These are phyloP conservation scores for Poecilia gillii DNA, from an alignment of 2,797 vertebrate genomes.

Conservation along the genomic window DNA sequence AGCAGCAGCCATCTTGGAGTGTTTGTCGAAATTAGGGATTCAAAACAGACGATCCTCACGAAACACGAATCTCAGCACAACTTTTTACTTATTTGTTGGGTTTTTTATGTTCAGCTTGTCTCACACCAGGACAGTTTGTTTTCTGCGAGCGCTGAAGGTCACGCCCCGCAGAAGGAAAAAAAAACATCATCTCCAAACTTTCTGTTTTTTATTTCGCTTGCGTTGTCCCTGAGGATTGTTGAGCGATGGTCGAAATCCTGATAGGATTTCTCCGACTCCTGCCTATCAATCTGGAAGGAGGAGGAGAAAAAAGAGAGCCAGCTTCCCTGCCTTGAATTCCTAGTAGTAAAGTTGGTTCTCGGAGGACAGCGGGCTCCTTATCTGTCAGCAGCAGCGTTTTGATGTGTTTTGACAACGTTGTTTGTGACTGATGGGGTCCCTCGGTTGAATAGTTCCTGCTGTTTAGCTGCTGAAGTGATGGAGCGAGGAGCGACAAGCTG, in stretches of 20 bases:
- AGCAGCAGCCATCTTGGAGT: constrained; percentile 11
- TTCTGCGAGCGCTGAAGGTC: constrained; percentile 6
- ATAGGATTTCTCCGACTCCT: constrained; percentile 30
- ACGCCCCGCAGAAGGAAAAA: constrained; percentile 3
- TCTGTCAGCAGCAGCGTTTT: constrained; percentile 51
- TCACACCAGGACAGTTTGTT: not conserved
- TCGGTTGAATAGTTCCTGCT: constrained; percentile 44
- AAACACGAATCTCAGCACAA: not conserved
- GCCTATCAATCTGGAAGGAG: constrained; percentile 31
- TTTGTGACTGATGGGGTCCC: constrained; percentile 61
- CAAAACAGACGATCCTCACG: not conserved
- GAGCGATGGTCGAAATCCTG: constrained; percentile 26
- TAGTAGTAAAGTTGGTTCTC: constrained; percentile 21
- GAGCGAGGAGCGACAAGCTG: constrained; percentile 54
- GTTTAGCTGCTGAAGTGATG: constrained; percentile 46
- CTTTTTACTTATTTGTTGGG: not conserved
- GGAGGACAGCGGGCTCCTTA: constrained; percentile 20
- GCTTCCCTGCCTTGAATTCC: constrained; percentile 35
- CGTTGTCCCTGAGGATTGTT: constrained; percentile 17
- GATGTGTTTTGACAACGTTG: constrained; percentile 65
- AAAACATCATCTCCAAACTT: constrained; percentile 31
- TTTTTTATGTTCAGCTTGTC: not conserved
- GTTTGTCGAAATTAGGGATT: constrained; percentile 1
- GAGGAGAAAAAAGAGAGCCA: not conserved
- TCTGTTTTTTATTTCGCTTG: constrained; percentile 27